Evolutionary conservation across 1,140 invertebrate genomes (phyloP).

Genomic region (Arion vulgaris): DNA sequence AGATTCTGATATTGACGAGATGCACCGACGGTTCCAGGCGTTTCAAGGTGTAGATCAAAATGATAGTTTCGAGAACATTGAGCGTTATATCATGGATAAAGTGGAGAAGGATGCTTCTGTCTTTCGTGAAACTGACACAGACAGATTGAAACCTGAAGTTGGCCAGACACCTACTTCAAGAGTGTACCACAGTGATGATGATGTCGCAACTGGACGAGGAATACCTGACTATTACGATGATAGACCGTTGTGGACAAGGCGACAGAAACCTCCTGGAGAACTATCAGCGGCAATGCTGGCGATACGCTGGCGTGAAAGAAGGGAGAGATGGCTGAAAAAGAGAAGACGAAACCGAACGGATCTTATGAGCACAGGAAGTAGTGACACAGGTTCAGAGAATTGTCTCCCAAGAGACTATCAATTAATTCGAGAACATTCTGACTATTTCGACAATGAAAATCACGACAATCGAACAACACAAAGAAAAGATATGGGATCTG

Average conservation of each 20-base stretch:
- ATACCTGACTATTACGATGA: slow-evolving; percentile 39
- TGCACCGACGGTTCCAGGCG: neutral
- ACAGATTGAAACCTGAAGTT: neutral
- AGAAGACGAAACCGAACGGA: slow-evolving; percentile 29
- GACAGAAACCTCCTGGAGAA: slow-evolving; percentile 13
- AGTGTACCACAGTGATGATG: slow-evolving; percentile 37
- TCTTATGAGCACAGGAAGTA: slow-evolving; percentile 28
- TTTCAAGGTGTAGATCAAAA: neutral
- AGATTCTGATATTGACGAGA: slow-evolving; percentile 20
- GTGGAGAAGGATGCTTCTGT: neutral
- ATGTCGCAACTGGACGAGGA: slow-evolving; percentile 19
- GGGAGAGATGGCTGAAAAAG: slow-evolving; percentile 36
- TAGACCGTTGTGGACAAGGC: slow-evolving; percentile 13
- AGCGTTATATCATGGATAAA: neutral
- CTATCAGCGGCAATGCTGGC: slow-evolving; percentile 20
- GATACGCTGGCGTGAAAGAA: slow-evolving; percentile 19
- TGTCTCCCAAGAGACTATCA: too few species aligned
- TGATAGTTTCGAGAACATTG: neutral
- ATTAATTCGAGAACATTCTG: neutral
- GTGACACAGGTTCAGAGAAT: slow-evolving; percentile 14
- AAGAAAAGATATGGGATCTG: slow-evolving; percentile 22
- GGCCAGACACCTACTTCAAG: neutral
- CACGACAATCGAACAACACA: neutral
- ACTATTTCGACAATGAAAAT: slow-evolving; percentile 6
- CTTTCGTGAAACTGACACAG: neutral